phyloP scores from a whole-genome alignment of 2,113 vertebrate species.

The Rattus norvegicus region DNA sequence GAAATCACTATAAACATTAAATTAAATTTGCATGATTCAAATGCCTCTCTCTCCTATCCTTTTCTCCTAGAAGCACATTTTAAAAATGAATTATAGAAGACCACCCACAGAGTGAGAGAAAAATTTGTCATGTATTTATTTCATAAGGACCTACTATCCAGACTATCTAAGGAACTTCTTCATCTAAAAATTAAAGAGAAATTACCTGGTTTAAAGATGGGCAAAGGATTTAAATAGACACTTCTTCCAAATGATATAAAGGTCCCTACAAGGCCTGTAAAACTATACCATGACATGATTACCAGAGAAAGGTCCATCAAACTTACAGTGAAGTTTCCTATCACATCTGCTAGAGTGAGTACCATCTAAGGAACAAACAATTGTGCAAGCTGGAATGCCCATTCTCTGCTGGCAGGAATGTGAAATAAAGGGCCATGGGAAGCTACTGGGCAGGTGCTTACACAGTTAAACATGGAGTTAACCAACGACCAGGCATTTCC shows the following conservation, averaged over 20 bases:
- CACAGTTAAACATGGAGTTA: background rate
- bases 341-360: background rate
- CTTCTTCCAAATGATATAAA: background rate
- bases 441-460: background rate
- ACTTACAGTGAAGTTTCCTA: background rate
- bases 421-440: background rate
- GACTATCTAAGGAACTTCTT: background rate
- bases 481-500: background rate
- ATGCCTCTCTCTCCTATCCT: background rate
- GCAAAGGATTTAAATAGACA: background rate
- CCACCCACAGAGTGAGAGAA: background rate
- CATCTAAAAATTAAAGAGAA: conserved; percentile 26
- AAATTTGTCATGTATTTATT: conserved; percentile 13
- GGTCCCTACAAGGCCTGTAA: background rate
- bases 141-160: background rate
- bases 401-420: background rate
- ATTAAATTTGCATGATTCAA: conserved; percentile 19
- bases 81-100: conserved; percentile 8
- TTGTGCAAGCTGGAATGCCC: background rate
- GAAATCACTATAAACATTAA: background rate
- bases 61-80: background rate
- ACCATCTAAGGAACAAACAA: background rate
- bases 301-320: background rate
- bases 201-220: background rate
- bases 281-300: background rate